Evolutionary conservation across 2,113 vertebrate species (phyloP), one percentile per base, ranked within the genome.

Genomic region (Connochaetes taurinus): DNA sequence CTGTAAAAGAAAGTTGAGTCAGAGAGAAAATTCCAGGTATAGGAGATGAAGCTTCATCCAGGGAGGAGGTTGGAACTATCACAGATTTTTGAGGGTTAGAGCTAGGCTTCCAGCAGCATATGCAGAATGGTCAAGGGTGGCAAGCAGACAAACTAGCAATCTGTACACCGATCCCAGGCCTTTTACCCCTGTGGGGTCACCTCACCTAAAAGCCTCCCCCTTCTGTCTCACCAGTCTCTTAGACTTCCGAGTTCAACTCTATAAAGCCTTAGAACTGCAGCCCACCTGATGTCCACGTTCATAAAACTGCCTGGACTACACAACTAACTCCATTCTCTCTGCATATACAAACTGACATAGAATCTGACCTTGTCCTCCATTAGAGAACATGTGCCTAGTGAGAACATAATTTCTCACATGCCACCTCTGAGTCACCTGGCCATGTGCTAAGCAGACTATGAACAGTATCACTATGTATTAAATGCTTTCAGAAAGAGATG

Each of bases 401-500:
- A 92, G n/a, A 94, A 94, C 7, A 87, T 27, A 85, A 47, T 14
- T 15, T 67, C 58, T 67, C 25, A 14, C 1, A 4, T 27, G 33
- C 33, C 33, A 58, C 5, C 16, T 58, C 17, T 52, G 62, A 67
- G 53, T 89, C 55, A 95, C 81, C 87, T 52, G 14, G 85, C 60
- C 67, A 10, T 57, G 67, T n/a, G 43, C 71, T 29, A 87, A 16
- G 16, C 17, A n/a, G 45, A 52, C 27, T 33, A 21, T 1, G 10
- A 86, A 86, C 27, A 71, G 23, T 92, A 84, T 89, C 92, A 85
- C 90, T 43, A 89, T 10, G 21, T 33, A 88, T 47, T 47, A 47
- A 25, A 62, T 52, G 19, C 36, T 87, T 95, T 92, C 55, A 80
- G 78, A 97, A 95, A 60, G 57, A 93, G 31, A 95, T 36, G 25